Percentiles rank a stretch among this genome's conserved stretches.
phyloP scores from a whole-genome alignment of 2,113 vertebrate genomes.

The Hylia prasina region DNA sequence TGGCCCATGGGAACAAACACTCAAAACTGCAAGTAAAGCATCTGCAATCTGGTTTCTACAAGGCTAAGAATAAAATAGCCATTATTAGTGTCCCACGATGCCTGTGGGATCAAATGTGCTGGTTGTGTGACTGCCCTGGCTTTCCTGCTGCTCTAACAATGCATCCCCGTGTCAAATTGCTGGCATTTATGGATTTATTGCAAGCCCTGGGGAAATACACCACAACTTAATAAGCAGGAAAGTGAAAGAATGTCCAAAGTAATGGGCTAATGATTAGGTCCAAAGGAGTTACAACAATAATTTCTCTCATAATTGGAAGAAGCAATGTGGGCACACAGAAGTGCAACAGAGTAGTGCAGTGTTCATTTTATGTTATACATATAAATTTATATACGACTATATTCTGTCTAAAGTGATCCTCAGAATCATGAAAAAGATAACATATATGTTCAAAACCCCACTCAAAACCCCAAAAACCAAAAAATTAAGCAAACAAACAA shows the following conservation, averaged over 20 bases:
- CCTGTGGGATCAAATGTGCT: neutral
- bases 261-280: neutral
- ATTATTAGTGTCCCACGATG: neutral
- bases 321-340: accelerated
- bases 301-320: neutral
- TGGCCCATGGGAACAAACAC: neutral
- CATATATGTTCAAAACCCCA: accelerated
- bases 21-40: neutral
- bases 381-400: neutral
- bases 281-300: neutral
- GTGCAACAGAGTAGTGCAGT: neutral
- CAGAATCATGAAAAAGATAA: neutral
- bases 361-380: neutral
- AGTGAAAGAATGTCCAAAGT: neutral
- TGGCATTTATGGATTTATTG: neutral
- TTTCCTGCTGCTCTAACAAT: neutral
- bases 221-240: neutral
- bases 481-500: neutral
- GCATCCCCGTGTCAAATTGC: neutral
- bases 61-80: neutral
- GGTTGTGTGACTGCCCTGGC: neutral
- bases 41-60: neutral
- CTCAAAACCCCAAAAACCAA: neutral
- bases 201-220: neutral
- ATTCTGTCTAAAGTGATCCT: neutral